A percentile compares a stretch with the other conserved stretches of the same genome.
Conservation (phyloP, 2,113 vertebrate genomes). For the Todiramphus saurophagus region DNA sequence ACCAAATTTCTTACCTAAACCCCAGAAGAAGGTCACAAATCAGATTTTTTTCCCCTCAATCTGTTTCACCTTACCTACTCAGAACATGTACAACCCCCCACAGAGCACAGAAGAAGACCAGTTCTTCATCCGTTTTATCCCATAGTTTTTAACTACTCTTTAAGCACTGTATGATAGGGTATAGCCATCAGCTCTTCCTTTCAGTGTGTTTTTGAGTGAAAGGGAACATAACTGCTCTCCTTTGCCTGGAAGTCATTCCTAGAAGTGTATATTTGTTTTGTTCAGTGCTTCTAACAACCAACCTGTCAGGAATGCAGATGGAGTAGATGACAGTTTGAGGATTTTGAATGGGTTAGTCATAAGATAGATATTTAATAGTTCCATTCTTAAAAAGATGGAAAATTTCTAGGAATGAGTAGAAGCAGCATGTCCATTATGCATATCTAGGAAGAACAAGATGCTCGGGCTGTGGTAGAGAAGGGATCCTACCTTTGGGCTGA, state of each 20-base stretch:
- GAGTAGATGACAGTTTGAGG: background rate
- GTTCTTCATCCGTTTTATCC: background rate
- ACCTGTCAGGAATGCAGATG: background rate
- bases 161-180: background rate
- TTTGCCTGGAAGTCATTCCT: background rate
- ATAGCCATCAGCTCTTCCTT: background rate
- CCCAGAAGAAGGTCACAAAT: background rate
- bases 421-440: background rate
- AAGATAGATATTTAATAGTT: background rate
- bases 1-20: background rate
- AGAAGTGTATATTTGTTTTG: background rate
- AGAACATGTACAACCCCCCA: background rate
- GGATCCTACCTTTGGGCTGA: background rate
- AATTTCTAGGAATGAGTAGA: background rate
- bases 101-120: background rate
- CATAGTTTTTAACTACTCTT: background rate
- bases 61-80: background rate
- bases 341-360: background rate
- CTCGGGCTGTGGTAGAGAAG: background rate
- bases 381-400: background rate
- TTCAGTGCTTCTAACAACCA: background rate
- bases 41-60: background rate
- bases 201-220: background rate
- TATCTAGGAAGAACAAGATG: background rate
- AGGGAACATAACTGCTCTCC: background rate